Evolutionary conservation across 2,797 vertebrate species (phyloP).

Genomic region (Rhynchotus rufescens): DNA sequence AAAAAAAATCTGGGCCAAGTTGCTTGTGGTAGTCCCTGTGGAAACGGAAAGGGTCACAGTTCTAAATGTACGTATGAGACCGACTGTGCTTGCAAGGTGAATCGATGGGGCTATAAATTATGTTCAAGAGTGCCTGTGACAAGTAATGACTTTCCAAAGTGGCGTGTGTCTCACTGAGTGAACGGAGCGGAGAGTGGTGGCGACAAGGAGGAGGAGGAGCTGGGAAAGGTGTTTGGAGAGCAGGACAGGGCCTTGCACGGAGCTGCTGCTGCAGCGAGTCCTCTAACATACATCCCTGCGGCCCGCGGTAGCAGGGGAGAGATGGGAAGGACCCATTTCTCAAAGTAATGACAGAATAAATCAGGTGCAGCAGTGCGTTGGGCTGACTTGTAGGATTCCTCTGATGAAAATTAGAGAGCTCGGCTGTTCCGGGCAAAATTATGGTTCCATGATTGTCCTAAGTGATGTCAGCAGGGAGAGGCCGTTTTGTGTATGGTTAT

Average conservation of each 20-base stretch:
- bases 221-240: slow-evolving; percentile 55
- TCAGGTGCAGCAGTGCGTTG: slow-evolving; percentile 80
- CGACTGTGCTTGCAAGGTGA: slow-evolving; percentile 46
- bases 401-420: slow-evolving; percentile 82
- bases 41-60: neutral
- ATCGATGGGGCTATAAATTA: slow-evolving; percentile 68
- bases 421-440: slow-evolving; percentile 83
- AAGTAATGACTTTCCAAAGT: slow-evolving; percentile 78
- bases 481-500: slow-evolving; percentile 60
- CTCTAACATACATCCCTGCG: slow-evolving; percentile 82
- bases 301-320: slow-evolving; percentile 85
- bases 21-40: neutral
- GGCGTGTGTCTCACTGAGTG: slow-evolving; percentile 81
- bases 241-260: slow-evolving; percentile 75
- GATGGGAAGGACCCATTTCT: slow-evolving; percentile 86
- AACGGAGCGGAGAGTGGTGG: slow-evolving; percentile 76
- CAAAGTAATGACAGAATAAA: slow-evolving; percentile 89
- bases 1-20: neutral
- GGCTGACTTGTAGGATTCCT: slow-evolving; percentile 78
- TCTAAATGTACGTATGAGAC: slow-evolving; percentile 26
- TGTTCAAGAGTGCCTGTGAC: slow-evolving; percentile 70
- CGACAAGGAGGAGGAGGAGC: slow-evolving; percentile 74
- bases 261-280: slow-evolving; percentile 82
- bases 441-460: slow-evolving; percentile 75
- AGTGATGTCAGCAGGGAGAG: slow-evolving; percentile 75